Conservation (phyloP, 1,140 invertebrate genomes). For the Atopsyche davidsoni region DNA sequence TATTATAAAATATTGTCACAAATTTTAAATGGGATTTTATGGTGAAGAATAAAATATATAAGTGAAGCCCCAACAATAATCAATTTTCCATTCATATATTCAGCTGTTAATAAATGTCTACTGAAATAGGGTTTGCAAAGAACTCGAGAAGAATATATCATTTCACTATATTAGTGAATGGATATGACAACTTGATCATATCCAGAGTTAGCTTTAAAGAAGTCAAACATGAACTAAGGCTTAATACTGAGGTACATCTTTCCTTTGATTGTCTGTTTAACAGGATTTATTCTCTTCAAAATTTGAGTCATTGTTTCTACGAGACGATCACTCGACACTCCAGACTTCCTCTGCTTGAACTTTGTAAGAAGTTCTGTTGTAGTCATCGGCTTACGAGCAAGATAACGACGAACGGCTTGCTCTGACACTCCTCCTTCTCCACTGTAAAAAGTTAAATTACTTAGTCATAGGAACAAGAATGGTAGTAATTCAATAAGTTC, state of each 20-base stretch:
- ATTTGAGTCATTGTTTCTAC: conserved; percentile 92
- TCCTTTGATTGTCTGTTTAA: conserved; percentile 85
- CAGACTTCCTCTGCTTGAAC: conserved; percentile 93
- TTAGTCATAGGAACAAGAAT: background rate
- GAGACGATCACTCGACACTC: conserved; percentile 79
- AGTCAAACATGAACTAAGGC: conserved; percentile 30
- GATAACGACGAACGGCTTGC: conserved; percentile 86
- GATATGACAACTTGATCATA: too few species aligned
- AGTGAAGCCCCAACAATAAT: too few species aligned
- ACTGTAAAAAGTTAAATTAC: conserved; percentile 12
- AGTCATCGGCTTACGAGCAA: conserved; percentile 93
- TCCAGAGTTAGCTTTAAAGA: too few species aligned
- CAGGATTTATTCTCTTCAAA: conserved; percentile 89
- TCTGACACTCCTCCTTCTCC: conserved; percentile 89
- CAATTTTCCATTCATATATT: too few species aligned
- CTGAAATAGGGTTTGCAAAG: too few species aligned
- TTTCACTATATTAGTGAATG: too few species aligned
- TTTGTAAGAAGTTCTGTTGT: conserved; percentile 90
- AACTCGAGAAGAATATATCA: too few species aligned
- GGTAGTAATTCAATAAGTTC: background rate
- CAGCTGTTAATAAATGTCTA: too few species aligned
- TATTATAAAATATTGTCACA: too few species aligned
- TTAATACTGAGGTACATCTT: conserved; percentile 93
- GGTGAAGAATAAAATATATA: too few species aligned
- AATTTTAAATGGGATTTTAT: too few species aligned